Conservation (phyloP, 2,797 vertebrate species). For the Manis javanica region DNA sequence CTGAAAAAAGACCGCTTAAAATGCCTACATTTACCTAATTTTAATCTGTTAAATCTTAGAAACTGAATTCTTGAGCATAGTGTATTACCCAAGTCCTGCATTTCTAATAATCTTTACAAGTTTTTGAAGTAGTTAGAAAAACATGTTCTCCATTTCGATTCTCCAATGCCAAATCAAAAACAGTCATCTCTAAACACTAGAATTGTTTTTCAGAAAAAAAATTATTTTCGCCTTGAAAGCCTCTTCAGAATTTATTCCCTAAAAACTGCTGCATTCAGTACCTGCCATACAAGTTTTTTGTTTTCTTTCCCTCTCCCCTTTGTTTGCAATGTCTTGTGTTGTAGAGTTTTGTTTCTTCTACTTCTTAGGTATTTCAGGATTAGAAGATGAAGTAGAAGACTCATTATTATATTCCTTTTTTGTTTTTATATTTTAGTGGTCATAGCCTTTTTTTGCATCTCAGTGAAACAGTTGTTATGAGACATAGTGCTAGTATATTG, state of each 20-base stretch:
- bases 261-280: neutral
- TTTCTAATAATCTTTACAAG: conserved; percentile 30
- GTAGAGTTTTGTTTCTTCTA: neutral
- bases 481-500: neutral
- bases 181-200: conserved; percentile 43
- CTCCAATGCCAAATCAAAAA: conserved; percentile 53
- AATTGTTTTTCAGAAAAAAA: neutral
- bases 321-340: neutral
- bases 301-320: neutral
- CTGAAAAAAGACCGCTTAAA: neutral
- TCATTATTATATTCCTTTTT: neutral
- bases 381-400: neutral
- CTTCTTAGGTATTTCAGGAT: neutral
- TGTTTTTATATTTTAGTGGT: neutral
- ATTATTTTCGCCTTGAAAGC: neutral
- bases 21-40: conserved; percentile 33
- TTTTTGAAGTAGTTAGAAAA: conserved; percentile 60
- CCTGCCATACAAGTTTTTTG: neutral
- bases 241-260: neutral
- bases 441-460: neutral
- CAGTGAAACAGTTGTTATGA: neutral
- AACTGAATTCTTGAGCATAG: neutral
- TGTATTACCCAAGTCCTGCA: neutral
- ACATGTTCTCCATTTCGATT: conserved; percentile 20
- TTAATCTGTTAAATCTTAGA: conserved; percentile 37